phyloP scores from a whole-genome alignment of 2,113 vertebrate species.

The Progne subis region DNA sequence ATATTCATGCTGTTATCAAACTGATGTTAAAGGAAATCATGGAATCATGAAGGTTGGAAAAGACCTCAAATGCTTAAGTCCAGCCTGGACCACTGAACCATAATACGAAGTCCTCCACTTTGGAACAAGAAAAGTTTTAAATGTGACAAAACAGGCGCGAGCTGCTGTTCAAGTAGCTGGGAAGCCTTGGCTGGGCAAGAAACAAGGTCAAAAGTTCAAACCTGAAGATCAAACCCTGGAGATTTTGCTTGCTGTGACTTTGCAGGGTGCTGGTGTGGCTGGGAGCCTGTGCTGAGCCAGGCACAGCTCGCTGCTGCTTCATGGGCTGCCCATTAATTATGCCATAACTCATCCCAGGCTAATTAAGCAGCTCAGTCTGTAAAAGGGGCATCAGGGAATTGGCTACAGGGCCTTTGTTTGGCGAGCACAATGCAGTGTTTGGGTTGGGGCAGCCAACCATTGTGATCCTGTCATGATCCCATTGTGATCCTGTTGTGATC shows the following conservation, averaged over 20 bases:
- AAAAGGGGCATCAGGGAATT: neutral
- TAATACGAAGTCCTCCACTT: neutral
- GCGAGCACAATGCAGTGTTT: neutral
- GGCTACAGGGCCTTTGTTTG: neutral
- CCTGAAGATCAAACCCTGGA: neutral
- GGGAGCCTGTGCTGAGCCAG: neutral
- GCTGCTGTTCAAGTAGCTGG: neutral
- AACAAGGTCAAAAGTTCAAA: neutral
- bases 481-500: too few relatives aligned
- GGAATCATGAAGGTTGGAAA: neutral
- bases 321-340: neutral
- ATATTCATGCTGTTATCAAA: neutral
- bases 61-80: neutral
- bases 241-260: neutral
- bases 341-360: neutral
- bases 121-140: neutral
- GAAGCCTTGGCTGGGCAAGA: neutral
- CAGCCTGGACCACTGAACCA: neutral
- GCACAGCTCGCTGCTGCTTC: neutral
- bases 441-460: neutral
- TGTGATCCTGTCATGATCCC: too few relatives aligned
- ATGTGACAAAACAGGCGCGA: neutral
- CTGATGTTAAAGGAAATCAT: neutral
- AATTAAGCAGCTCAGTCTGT: slow-evolving; percentile 9
- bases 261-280: neutral